These are phyloP conservation scores for Heteromormyrus szaboi DNA, from an alignment of 2,797 vertebrate species.

Conservation along the genomic window DNA sequence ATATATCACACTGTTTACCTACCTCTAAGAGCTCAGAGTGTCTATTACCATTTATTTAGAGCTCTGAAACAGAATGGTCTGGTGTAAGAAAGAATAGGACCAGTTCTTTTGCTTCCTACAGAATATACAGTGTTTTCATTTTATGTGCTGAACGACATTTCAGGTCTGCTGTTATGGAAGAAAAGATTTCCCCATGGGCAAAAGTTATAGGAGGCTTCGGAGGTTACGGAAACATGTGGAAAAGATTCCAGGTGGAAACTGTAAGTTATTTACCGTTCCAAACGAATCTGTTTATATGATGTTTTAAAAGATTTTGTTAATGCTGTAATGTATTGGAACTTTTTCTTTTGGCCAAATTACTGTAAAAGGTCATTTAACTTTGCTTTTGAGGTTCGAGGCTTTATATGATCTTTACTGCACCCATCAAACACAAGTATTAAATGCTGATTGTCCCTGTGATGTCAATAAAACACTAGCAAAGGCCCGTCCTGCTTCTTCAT, in stretches of 20 bases:
- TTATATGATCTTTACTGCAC: background rate
- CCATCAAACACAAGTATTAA: background rate
- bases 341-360: background rate
- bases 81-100: conserved; percentile 9
- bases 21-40: background rate
- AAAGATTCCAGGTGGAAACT: conserved; percentile 11
- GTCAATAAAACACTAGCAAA: background rate
- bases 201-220: background rate
- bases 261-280: background rate
- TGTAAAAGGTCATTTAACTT: background rate
- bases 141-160: background rate
- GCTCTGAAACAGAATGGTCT: background rate
- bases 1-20: background rate
- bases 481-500: background rate
- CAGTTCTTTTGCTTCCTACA: conserved; percentile 22
- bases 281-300: background rate
- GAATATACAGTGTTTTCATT: conserved; percentile 19
- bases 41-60: background rate
- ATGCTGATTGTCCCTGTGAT: background rate
- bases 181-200: background rate
- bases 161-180: background rate
- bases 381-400: background rate
- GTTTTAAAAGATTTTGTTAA: background rate
- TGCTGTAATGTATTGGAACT: background rate
- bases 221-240: background rate